Evolutionary conservation across 2,888 invertebrate species (phyloP), one percentile per base, ranked within the genome.

Genomic region (Eurytoma adleriae): DNA sequence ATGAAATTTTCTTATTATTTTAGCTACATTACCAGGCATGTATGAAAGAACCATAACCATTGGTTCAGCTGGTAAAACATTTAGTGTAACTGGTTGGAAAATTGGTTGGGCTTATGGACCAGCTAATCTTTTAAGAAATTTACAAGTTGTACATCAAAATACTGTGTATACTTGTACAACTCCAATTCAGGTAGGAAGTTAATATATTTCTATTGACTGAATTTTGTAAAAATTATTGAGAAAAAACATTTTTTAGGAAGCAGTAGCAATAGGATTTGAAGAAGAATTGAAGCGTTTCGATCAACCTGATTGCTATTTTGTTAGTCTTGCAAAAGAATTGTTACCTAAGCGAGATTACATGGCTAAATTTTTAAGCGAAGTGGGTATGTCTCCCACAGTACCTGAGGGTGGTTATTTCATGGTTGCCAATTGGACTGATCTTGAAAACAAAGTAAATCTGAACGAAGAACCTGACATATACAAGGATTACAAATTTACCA

Each of bases 381-480:
- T 95, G 75, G 98, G 98, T 0, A 96, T 99, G 94, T 94, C 93
- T 57, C 98, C 99, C 0, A 96, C 96, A 0, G 92, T 98, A 77
- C 99, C 99, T 0, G 97, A 99, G 85, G 98, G 98, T 3, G 99
- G 99, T 0, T 99, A 99, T 91, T 99, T 99, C 89, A 96, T 99
- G 93, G 90, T 99, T 72, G 98, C 98, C 1, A 97, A 99, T 91
- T 98, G 97, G 95, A 94, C 95, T 13, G 92, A 94, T 5, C 91
- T 97, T 94, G 95, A 91, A 56, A 91, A 92, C 24, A 95, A 95
- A 89, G 93, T 95, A 7, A 94, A 95, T 88, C 91, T 97, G 12
- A 92, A 92, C 1, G 90, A 93, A 0, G 96, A 97, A 90, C 91
- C 89, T 0, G 97, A 97, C 87, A 92, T 93, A 84, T 93, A 94